These are phyloP conservation scores for Cossypha heuglini DNA, from an alignment of 2,797 vertebrate species.

Conservation along the genomic window DNA sequence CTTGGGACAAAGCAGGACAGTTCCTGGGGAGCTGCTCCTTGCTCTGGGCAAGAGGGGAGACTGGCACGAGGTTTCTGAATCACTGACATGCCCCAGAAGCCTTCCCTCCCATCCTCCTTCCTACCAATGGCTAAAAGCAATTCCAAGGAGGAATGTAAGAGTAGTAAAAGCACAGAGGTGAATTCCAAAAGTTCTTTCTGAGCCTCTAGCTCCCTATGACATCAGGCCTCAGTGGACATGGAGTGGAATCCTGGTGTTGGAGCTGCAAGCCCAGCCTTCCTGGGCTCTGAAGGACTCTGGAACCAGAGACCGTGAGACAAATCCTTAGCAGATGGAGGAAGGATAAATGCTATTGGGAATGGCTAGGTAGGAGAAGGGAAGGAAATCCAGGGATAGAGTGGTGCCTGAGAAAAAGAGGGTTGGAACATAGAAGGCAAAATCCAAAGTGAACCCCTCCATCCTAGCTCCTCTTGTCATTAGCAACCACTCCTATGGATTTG, in stretches of 20 bases:
- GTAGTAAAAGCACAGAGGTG: neutral
- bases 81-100: neutral
- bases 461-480: neutral
- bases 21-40: neutral
- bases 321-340: neutral
- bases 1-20: neutral
- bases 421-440: neutral
- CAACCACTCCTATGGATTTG: neutral
- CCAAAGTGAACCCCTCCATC: neutral
- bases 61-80: rapidly evolving
- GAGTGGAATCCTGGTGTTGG: neutral
- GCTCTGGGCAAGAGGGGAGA: neutral
- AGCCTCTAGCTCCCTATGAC: neutral
- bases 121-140: neutral
- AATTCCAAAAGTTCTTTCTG: neutral
- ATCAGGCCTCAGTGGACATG: neutral
- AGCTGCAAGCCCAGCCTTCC: neutral
- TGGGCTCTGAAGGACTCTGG: neutral
- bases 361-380: neutral
- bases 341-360: neutral
- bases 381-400: neutral
- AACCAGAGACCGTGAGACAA: neutral
- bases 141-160: neutral
- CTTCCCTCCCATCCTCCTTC: neutral
- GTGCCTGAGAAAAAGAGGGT: neutral